phyloP scores from a whole-genome alignment of 2,888 invertebrate species.

The Acronicta aceris region DNA sequence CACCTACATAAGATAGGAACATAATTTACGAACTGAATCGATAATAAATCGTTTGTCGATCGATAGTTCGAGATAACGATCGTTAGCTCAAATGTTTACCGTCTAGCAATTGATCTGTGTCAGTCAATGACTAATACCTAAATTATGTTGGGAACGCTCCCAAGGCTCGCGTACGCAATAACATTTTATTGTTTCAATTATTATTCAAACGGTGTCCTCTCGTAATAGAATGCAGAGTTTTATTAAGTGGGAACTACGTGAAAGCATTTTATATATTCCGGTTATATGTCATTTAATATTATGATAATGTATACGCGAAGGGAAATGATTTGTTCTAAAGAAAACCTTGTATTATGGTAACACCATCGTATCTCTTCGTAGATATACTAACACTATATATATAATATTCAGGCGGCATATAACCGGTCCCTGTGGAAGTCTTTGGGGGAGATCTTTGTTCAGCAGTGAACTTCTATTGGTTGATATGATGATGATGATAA shows the following conservation, averaged over 20 bases:
- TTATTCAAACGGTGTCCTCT: constrained; percentile 34
- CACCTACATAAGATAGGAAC: constrained; percentile 69
- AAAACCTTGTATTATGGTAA: neutral
- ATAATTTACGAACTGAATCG: constrained; percentile 69
- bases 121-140: constrained; percentile 46
- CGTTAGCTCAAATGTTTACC: constrained; percentile 68
- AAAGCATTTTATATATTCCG: constrained; percentile 25
- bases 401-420: too few relatives aligned
- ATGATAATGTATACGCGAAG: neutral
- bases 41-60: constrained; percentile 71
- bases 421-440: too few relatives aligned
- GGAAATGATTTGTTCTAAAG: neutral
- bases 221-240: constrained; percentile 44
- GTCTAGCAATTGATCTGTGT: constrained; percentile 62
- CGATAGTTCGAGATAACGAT: constrained; percentile 67
- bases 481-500: too few relatives aligned
- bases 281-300: constrained; percentile 24
- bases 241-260: constrained; percentile 35
- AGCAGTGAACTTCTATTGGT: too few relatives aligned
- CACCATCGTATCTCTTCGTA: too few relatives aligned
- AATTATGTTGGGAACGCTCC: constrained; percentile 29
- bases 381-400: too few relatives aligned
- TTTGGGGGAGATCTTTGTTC: too few relatives aligned
- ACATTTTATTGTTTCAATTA: constrained; percentile 17
- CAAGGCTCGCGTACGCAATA: neutral